phyloP scores from a whole-genome alignment of 2,888 invertebrate species.

The Thysanoteuthis rhombus region DNA sequence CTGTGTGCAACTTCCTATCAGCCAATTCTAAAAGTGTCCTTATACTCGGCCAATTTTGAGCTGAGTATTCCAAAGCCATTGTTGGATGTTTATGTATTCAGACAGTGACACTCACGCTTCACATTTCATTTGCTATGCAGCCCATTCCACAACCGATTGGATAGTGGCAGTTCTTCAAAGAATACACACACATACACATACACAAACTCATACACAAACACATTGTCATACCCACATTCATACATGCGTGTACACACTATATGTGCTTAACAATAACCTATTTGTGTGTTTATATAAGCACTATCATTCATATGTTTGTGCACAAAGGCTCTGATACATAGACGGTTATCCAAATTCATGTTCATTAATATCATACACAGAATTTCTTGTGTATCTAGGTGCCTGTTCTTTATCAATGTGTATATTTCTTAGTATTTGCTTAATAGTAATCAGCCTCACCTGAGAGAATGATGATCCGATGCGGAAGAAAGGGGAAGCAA shows the following conservation, averaged over 20 bases:
- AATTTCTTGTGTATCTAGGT: too few species aligned
- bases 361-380: too few species aligned
- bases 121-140: neutral
- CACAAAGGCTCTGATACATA: too few species aligned
- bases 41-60: neutral
- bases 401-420: too few species aligned
- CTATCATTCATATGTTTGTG: too few species aligned
- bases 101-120: conserved; percentile 12
- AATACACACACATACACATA: neutral
- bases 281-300: too few species aligned
- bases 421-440: too few species aligned
- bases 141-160: neutral
- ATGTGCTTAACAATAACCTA: too few species aligned
- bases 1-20: neutral
- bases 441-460: too few species aligned
- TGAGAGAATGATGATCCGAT: too few species aligned
- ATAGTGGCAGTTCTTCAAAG: neutral
- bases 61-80: neutral
- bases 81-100: neutral
- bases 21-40: conserved; percentile 12
- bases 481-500: too few species aligned
- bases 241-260: neutral
- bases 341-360: too few species aligned
- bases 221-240: neutral
- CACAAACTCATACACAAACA: neutral